Evolutionary conservation across 2,797 vertebrate genomes (phyloP), one percentile per base, ranked within the genome.

Genomic region (Peromyscus eremicus): DNA sequence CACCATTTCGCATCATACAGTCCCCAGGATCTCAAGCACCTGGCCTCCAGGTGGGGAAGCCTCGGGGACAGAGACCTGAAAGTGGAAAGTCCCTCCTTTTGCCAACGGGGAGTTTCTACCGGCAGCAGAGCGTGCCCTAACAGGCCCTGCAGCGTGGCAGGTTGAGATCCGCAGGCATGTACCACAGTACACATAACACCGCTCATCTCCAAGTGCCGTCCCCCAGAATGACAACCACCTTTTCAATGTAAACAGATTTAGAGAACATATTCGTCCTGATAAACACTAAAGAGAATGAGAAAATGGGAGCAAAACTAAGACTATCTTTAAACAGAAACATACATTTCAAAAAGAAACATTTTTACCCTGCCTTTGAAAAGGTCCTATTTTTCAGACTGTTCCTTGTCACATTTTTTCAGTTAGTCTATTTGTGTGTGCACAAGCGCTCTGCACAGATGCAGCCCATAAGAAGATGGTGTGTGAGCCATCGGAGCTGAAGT

Each of bases 151-250:
- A 17, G 43, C n/a, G 1, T 10, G 29, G 75, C 73, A 27, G 40
- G 79, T 46, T 37, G 60, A 93, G 23, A n/a, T 66, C 64, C 40
- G 21, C 86, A 84, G 60, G 81, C 5, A 21, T 46, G 16, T 77
- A 8, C 88, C 79, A 76, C 4, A 9, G 49, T n/a, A n/a, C 94
- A 23, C 13, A 34, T 43, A 71, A 49, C 32, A 55, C 14, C 4
- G 6, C 43, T 68, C 88, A 94, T 77, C 96, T 84, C 64, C 84
- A 93, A 94, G 86, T 91, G 57, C 19, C 80, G 88, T 82, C 27
- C 82, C 90, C 60, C 12, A 21, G 83, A 91, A 91, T 93, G 91
- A 66, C 76, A 93, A n/a, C 17, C 64, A 81, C 73, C 21, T 89
- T 95, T 79, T 81, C 46, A 55, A 62, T 43, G 10, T 37, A 29